Conservation (phyloP, 2,113 vertebrate species). For the Epinephelus cyanopodus region DNA sequence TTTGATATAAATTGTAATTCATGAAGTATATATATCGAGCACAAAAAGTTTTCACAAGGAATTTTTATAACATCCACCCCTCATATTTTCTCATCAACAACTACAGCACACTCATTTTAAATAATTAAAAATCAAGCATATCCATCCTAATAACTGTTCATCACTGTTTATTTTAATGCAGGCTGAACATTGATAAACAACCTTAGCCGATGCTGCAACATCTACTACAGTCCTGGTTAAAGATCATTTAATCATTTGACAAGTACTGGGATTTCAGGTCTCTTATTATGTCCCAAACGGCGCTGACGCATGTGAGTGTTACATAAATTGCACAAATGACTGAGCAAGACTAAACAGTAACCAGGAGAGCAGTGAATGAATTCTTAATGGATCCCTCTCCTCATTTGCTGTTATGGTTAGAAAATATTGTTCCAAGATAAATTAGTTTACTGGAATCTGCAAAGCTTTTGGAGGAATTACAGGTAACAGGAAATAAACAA, state of each 20-base stretch:
- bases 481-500: not conserved
- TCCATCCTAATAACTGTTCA: not conserved
- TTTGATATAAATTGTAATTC: too few species aligned
- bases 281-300: not conserved
- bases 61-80: too few species aligned
- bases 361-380: not conserved
- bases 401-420: not conserved
- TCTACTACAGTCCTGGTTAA: not conserved
- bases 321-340: constrained; percentile 4
- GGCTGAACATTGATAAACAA: constrained; percentile 14
- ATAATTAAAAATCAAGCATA: not conserved
- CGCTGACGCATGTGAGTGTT: constrained; percentile 11
- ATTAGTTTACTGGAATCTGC: not conserved
- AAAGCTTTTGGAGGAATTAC: not conserved
- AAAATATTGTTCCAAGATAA: not conserved
- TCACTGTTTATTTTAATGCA: not conserved
- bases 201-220: not conserved
- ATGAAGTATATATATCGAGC: too few species aligned
- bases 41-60: too few species aligned
- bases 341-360: constrained; percentile 39
- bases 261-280: not conserved
- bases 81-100: not conserved
- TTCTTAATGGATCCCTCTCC: not conserved
- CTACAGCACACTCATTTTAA: not conserved
- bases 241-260: constrained; percentile 48